These are phyloP conservation scores for Zaprionus nigranus DNA, from an alignment of 1,140 invertebrate species.

Conservation along the genomic window DNA sequence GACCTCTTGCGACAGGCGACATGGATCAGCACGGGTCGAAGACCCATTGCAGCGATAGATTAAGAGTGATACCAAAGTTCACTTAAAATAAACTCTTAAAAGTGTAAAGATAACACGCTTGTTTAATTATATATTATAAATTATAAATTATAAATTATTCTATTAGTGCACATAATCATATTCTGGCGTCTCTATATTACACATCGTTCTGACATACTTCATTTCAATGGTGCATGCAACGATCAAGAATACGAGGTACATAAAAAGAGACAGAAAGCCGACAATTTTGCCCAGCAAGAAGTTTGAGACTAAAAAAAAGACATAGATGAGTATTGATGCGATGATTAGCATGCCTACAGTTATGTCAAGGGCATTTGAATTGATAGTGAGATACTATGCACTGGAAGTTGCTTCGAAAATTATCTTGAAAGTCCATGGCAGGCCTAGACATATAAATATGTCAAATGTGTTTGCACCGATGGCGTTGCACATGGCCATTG, in stretches of 20 bases:
- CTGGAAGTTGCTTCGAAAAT: constrained; percentile 45
- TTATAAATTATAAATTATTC: no score
- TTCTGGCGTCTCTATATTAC: constrained; percentile 69
- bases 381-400: constrained; percentile 85
- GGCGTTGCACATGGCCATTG: constrained; percentile 94
- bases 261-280: constrained; percentile 89
- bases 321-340: constrained; percentile 89
- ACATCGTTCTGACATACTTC: constrained; percentile 90
- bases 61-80: no score
- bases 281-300: constrained; percentile 88
- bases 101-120: no score
- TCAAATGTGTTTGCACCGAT: constrained; percentile 95
- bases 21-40: no score
- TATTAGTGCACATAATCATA: background rate
- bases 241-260: constrained; percentile 90
- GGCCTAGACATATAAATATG: constrained; percentile 91
- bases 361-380: constrained; percentile 91
- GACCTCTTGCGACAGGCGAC: no score
- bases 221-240: constrained; percentile 91
- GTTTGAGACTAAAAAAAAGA: constrained; percentile 84
- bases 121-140: no score
- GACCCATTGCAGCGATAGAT: no score
- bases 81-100: no score
- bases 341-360: constrained; percentile 90
- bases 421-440: constrained; percentile 93